Evolutionary conservation across 1,140 invertebrate genomes (phyloP).

Genomic region (Zaprionus inermis): DNA sequence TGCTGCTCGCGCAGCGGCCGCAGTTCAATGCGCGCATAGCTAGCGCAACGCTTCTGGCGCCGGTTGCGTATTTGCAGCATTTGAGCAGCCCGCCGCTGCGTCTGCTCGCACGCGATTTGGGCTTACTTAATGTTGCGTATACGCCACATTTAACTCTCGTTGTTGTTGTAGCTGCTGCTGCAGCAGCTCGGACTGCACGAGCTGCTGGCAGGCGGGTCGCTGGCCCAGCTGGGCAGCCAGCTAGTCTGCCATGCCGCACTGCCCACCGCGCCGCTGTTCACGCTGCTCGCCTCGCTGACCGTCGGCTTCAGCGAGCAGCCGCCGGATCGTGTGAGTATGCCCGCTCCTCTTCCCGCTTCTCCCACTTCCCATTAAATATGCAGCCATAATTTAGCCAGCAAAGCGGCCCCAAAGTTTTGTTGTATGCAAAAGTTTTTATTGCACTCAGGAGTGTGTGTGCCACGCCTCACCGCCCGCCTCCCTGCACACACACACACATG

Average conservation of each 20-base stretch:
- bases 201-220: slow-evolving; percentile 64
- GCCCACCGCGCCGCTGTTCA: slow-evolving; percentile 67
- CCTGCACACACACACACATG: slow-evolving; percentile 49
- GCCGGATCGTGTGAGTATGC: slow-evolving; percentile 74
- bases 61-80: slow-evolving; percentile 87
- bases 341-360: too few species aligned
- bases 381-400: slow-evolving; percentile 80
- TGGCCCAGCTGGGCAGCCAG: slow-evolving; percentile 71
- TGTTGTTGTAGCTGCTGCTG: slow-evolving; percentile 50
- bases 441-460: slow-evolving; percentile 68
- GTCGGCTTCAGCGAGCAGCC: slow-evolving; percentile 80
- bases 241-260: slow-evolving; percentile 53
- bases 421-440: slow-evolving; percentile 82
- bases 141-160: background rate
- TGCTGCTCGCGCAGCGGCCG: slow-evolving; percentile 86
- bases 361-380: slow-evolving; percentile 63
- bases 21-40: slow-evolving; percentile 87
- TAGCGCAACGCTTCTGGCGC: slow-evolving; percentile 87
- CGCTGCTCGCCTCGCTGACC: slow-evolving; percentile 65
- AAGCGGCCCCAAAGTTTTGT: slow-evolving; percentile 64
- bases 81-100: slow-evolving; percentile 69
- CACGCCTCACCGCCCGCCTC: background rate
- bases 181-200: slow-evolving; percentile 76
- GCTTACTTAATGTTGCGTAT: slow-evolving; percentile 52
- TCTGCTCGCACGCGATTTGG: slow-evolving; percentile 54